Evolutionary conservation across 37 sponge, comb jelly and placozoan species (phyloP), one percentile per base, ranked within the genome.

Genomic region (Oscarella lobularis): DNA sequence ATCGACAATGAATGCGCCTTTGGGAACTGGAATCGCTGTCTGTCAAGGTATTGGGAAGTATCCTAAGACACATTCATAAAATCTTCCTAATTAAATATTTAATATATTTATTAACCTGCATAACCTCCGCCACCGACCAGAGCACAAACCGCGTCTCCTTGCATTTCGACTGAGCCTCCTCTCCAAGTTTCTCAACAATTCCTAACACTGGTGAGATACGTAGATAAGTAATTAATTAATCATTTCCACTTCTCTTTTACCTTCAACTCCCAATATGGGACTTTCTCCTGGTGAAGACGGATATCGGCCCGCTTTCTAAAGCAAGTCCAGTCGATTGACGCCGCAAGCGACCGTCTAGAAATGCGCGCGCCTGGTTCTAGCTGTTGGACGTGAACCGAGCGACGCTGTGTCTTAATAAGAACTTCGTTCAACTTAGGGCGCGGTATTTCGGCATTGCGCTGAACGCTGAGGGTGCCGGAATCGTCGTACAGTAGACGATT

Each of bases 71-170:
- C 14, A 70, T 14, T 6, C 75, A 37, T 6, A 78, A 33, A 37
- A 39, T 76, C 33, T 3, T 6, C 75, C 27, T 6, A 78, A 33
- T 9, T 35, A 39, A 70, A 40, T 3, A 9, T 3, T 5, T 29
- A n/a, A 27, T 9, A 20, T 35, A 77, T 78, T 31, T 40, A 31
- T 31, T 1, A 41, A 88, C 93, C 90, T 76, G 93, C 93, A 83
- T 92, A 92, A 1, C 93, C 93, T 2, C 93, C 93, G 20, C 93
- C 93, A 27, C 90, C 93, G 40, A 92, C 67, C 65, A 92, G 78
- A 0, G 90, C 90, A 88, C 88, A 89, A 34, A 92, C 93, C 30
- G 66, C 3, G 41, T 92, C 87, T 39, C 93, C 93, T 74, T 74
- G 31, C 74, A 80, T 82, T 1, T 85, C 4, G 39, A 73, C 1